phyloP scores from a whole-genome alignment of 2,113 vertebrate genomes.

The Cyanoderma ruficeps region DNA sequence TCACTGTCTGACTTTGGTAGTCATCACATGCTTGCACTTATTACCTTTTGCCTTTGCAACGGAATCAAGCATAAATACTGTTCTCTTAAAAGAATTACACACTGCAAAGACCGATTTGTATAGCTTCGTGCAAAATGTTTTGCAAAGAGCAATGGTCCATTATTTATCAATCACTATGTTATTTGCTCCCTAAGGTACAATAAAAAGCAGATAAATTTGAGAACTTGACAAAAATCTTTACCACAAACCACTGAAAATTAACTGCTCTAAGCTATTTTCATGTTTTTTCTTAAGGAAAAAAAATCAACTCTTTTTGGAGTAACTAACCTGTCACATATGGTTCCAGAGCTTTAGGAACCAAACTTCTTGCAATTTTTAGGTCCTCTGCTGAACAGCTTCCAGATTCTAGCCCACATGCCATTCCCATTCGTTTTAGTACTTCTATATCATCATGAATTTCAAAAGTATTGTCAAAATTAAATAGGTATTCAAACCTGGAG shows the following conservation, averaged over 20 bases:
- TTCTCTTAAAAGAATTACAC: not conserved
- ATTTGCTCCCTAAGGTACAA: not conserved
- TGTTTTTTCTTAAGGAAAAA: not conserved
- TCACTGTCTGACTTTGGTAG: not conserved
- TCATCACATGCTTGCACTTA: not conserved
- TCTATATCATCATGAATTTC: constrained; percentile 99
- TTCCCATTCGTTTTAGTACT: constrained; percentile 98
- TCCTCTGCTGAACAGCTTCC: constrained; percentile 95
- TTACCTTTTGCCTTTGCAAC: not conserved
- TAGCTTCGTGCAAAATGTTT: not conserved
- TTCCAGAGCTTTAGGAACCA: constrained; percentile 97
- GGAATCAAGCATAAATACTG: not conserved
- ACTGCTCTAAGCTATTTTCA: not conserved
- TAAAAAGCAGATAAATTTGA: not conserved
- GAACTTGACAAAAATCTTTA: not conserved
- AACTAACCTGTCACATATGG: constrained; percentile 95
- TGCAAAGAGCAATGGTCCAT: not conserved
- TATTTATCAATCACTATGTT: not conserved
- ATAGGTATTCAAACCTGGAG: constrained; percentile 95
- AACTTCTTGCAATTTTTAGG: constrained; percentile 88
- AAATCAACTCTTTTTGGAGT: not conserved
- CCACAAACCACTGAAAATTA: not conserved
- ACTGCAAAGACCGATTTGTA: not conserved
- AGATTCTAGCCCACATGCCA: constrained; percentile 95
- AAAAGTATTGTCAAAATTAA: constrained; percentile 99